Evolutionary conservation across 2,888 invertebrate genomes (phyloP), one percentile per base, ranked within the genome.

Genomic region (Schizaphis graminum): DNA sequence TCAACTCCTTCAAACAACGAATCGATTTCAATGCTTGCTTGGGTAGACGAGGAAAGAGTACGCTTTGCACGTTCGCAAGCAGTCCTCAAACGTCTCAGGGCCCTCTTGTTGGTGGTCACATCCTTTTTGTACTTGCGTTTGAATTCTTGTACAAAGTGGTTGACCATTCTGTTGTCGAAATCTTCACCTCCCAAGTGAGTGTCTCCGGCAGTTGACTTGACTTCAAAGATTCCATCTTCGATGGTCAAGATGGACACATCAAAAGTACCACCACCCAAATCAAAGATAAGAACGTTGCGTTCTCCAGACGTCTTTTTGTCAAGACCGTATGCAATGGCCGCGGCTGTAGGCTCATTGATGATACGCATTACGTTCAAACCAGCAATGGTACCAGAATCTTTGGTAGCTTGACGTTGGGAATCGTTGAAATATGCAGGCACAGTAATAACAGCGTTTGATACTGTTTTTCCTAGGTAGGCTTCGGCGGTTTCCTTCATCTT

Each of bases 211-310:
- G 98, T 99, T 16, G 99, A 98, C 95, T 98, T 98, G 89, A 99
- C 99, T 96, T 99, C 99, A 96, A 99, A 99, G 95, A 98, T 97
- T 96, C 99, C 97, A 96, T 99, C 99, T 96, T 99, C 99, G 95
- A 99, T 99, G 95, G 98, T 98, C 95, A 99, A 96, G 95, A 99
- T 98, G 94, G 99, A 99, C 57, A 99, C 99, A 96, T 99, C 99
- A 96, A 99, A 99, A 95, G 98, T 99, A 95, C 98, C 99, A 95
- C 99, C 99, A 94, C 97, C 97, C 95, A 97, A 96, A 96, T 97
- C 97, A 96, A 97, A 97, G 95, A 98, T 98, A 94, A 98, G 96
- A 94, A 98, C 98, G 95, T 98, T 98, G 86, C 98, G 97, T 96
- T 98, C 98, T 95, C 98, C 98, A 93, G 96, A 94, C n/a, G 94